Evolutionary conservation across 2,797 vertebrate species (phyloP).

Genomic region (Enteromius afrohamiltoni): DNA sequence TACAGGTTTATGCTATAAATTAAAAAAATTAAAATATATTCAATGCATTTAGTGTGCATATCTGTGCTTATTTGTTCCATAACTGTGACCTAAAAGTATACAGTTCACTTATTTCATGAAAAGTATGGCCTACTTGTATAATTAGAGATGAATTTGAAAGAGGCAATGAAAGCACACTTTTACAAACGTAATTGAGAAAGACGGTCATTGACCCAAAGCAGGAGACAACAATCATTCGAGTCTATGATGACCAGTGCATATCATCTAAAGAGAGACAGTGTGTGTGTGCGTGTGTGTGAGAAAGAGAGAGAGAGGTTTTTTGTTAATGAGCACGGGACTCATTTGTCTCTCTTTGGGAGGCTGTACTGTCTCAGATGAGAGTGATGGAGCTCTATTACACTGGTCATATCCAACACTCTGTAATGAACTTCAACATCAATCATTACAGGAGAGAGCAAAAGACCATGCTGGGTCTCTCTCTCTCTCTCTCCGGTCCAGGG

Average conservation of each 20-base stretch:
- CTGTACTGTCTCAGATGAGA: conserved; percentile 75
- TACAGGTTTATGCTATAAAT: not conserved
- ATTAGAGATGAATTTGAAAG: not conserved
- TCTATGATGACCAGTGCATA: conserved; percentile 52
- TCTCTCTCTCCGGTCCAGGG: not conserved
- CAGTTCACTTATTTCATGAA: not conserved
- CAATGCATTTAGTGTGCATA: not conserved
- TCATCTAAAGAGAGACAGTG: conserved; percentile 49
- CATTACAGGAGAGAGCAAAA: conserved; percentile 53
- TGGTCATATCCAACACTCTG: conserved; percentile 73
- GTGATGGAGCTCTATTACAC: conserved; percentile 77
- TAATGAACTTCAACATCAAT: conserved; percentile 78
- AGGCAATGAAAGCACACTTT: not conserved
- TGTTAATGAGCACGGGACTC: conserved; percentile 69
- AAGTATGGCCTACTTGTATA: not conserved
- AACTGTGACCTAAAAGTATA: not conserved
- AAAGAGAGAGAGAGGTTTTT: conserved; percentile 50
- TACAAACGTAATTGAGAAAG: not conserved
- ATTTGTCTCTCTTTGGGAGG: conserved; percentile 79
- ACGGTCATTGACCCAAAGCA: conserved; percentile 5
- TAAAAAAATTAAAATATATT: not conserved
- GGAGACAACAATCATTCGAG: not conserved
- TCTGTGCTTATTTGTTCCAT: not conserved
- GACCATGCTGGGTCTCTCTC: conserved; percentile 38
- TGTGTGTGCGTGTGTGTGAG: conserved; percentile 21